Evolutionary conservation across 1,140 invertebrate genomes (phyloP), one percentile per base, ranked within the genome.

Genomic region (Drosophila truncata): DNA sequence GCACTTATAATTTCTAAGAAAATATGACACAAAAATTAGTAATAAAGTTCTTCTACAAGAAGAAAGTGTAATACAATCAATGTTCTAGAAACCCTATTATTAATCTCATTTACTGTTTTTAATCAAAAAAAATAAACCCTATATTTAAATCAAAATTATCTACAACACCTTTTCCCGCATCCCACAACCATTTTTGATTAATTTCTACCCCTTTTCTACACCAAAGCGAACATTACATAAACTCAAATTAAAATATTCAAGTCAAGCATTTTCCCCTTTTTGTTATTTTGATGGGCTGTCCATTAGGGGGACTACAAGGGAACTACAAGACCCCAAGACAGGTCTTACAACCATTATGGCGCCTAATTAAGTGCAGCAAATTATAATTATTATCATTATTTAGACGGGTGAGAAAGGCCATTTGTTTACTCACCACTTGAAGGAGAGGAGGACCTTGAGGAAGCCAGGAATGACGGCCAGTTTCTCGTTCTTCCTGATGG

Each of bases 401-500:
- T 69, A 61, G 44, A 18, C 47, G 54, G 35, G 46, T 44, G 52
- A 47, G 61, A 55, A 54, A 31, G 44, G 42, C 37, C 37, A 35
- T 35, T 64, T 70, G 59, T 86, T 85, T 77, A 86, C 93, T 93
- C 94, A 97, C 96, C 95, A 95, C 94, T 96, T 97, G 20, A 96
- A 83, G 9, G 94, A 93, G 41, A 97, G 75, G 11, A 97, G 81
- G 37, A 95, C 60, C 76, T 95, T 95, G 18, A 97, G 93, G 78
- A 95, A 95, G 29, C 95, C 93, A 5, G 98, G 98, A 52, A 99
- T 94, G 50, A 98, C 93, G 31, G 98, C 94, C 49, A 96, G 93
- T 44, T 95, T 94, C 82, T 97, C 95, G 91, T 99, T 96, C 67
- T 95, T 96, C 74, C 97, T 94, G 82, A 99, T 96, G 20, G 96